A percentile compares a stretch with the other conserved stretches of the same genome.
Conservation (phyloP, 2,888 invertebrate genomes). For the Spilosoma lubricipeda region DNA sequence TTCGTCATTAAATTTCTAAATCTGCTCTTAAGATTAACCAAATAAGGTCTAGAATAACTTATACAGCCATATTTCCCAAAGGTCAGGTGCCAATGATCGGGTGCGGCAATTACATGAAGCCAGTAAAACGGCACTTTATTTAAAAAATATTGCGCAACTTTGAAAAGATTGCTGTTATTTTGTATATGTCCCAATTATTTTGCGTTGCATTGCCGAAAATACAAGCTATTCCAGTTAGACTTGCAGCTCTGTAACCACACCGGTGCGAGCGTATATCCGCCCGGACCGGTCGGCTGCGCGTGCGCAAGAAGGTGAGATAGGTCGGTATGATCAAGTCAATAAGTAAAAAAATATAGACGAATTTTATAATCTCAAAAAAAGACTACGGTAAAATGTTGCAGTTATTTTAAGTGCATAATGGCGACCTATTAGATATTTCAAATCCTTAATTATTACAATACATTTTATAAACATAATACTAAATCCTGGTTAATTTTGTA, state of each 20-base stretch:
- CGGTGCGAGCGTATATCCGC: conserved; percentile 45
- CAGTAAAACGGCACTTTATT: background rate
- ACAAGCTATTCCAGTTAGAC: conserved; percentile 32
- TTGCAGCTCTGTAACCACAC: conserved; percentile 29
- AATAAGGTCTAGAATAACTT: background rate
- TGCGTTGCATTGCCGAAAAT: conserved; percentile 7
- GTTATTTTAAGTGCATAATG: background rate
- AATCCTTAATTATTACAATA: too few species aligned
- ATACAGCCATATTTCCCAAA: background rate
- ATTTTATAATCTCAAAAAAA: background rate
- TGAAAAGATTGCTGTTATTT: background rate
- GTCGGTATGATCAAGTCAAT: too few species aligned
- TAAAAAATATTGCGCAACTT: background rate
- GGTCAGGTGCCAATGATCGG: background rate
- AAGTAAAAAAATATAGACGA: conserved; percentile 8
- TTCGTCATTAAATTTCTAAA: background rate
- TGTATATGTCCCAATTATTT: background rate
- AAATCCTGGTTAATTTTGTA: too few species aligned
- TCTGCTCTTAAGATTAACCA: background rate
- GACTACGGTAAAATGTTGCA: background rate
- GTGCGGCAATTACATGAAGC: background rate
- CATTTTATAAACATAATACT: too few species aligned
- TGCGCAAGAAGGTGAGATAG: conserved; percentile 14
- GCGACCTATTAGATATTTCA: too few species aligned
- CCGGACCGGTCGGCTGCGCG: conserved; percentile 48